These are phyloP conservation scores for Cepaea nemoralis DNA, from an alignment of 1,140 invertebrate species.

Conservation along the genomic window DNA sequence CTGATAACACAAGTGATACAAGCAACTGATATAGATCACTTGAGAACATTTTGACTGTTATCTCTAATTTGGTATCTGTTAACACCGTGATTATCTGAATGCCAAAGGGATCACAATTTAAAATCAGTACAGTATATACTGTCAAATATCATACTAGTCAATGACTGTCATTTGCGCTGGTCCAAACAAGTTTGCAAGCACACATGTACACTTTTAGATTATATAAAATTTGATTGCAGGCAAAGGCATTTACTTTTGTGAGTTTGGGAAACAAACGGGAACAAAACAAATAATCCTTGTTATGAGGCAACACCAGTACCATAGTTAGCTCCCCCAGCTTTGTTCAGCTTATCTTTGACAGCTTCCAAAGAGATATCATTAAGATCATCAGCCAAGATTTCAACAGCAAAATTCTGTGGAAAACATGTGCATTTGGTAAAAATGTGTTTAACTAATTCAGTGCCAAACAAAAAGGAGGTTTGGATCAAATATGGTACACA, in stretches of 20 bases:
- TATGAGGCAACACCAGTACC: conserved; percentile 44
- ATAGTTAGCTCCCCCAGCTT: conserved; percentile 52
- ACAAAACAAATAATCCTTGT: background rate
- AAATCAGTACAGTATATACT: background rate
- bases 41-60: background rate
- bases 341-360: conserved; percentile 32
- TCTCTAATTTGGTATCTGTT: background rate
- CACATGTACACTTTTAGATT: background rate
- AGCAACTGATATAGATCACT: background rate
- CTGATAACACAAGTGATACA: background rate
- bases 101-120: background rate
- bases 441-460: too few species aligned
- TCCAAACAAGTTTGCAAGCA: background rate
- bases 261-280: background rate
- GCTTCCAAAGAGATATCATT: conserved; percentile 45
- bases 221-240: background rate
- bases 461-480: too few species aligned
- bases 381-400: conserved; percentile 43
- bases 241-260: background rate
- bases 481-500: too few species aligned
- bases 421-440: background rate
- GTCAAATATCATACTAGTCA: background rate
- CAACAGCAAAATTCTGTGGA: conserved; percentile 52
- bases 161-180: background rate
- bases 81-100: too few species aligned